These are phyloP conservation scores for Drosophila nigricruria DNA, from an alignment of 2,888 invertebrate genomes.

Conservation along the genomic window DNA sequence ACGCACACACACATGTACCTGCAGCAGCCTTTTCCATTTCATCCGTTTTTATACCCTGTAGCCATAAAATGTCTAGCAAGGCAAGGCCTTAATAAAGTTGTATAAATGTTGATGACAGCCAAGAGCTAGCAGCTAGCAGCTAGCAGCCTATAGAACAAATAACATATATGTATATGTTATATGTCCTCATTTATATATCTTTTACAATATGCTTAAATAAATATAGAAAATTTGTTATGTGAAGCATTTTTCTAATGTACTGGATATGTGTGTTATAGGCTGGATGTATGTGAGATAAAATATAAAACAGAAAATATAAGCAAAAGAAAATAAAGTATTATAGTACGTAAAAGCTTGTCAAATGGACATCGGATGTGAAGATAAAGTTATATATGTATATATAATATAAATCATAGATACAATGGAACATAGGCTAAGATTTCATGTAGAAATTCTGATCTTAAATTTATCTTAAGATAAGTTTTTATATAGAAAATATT, in stretches of 20 bases:
- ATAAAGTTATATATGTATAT: not conserved
- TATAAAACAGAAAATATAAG: not conserved
- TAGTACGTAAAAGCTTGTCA: not conserved
- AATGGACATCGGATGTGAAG: not conserved
- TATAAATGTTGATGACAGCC: slow-evolving; percentile 21
- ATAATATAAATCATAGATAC: not conserved
- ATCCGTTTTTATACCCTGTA: slow-evolving; percentile 36
- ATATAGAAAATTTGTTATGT: slow-evolving; percentile 1
- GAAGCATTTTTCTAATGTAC: slow-evolving; percentile 2
- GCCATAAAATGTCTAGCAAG: slow-evolving; percentile 39
- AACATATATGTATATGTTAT: not conserved
- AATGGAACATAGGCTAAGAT: not conserved
- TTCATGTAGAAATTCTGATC: not conserved
- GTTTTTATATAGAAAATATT: too few relatives aligned
- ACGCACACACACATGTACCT: slow-evolving; percentile 35
- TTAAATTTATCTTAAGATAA: too few relatives aligned
- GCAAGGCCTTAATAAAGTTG: slow-evolving; percentile 45
- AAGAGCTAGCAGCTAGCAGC: not conserved
- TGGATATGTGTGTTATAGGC: not conserved
- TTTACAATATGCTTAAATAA: slow-evolving; percentile 12
- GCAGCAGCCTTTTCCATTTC: slow-evolving; percentile 48
- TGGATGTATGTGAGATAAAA: not conserved
- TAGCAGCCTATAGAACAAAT: slow-evolving; percentile 12
- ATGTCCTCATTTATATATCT: slow-evolving; percentile 1
- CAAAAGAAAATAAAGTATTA: not conserved